These are phyloP conservation scores for Chymomyza caudatula DNA, from an alignment of 2,888 invertebrate species.

Conservation along the genomic window DNA sequence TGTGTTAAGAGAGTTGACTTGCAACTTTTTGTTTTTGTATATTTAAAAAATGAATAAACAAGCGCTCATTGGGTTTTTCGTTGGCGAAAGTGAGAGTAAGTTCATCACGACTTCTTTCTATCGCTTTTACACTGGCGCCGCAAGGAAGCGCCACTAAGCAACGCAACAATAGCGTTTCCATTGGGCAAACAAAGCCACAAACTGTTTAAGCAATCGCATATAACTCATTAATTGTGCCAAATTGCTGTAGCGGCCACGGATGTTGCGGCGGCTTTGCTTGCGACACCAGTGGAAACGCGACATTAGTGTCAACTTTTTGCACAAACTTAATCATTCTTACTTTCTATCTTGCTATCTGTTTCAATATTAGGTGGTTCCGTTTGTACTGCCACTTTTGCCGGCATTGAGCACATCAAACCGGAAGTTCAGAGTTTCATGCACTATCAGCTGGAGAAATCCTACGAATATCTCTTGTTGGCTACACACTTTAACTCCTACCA, in stretches of 20 bases:
- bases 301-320: no score
- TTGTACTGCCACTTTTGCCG: slow-evolving; percentile 68
- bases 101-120: slow-evolving; percentile 7
- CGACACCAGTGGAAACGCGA: no score
- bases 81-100: slow-evolving; percentile 65
- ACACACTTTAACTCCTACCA: slow-evolving; percentile 88
- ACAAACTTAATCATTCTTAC: slow-evolving; percentile 1
- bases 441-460: slow-evolving; percentile 85
- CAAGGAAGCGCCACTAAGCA: no score
- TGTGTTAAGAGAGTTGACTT: slow-evolving; percentile 25
- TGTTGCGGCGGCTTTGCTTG: no score
- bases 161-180: no score
- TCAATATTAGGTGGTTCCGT: slow-evolving; percentile 30
- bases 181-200: no score
- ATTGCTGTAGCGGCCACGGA: no score
- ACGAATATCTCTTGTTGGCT: slow-evolving; percentile 86
- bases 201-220: no score
- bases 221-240: no score
- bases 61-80: slow-evolving; percentile 72
- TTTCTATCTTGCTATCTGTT: background rate
- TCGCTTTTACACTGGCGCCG: background rate
- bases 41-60: slow-evolving; percentile 52
- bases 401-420: slow-evolving; percentile 63
- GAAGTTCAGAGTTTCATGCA: slow-evolving; percentile 78
- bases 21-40: slow-evolving; percentile 19